Evolutionary conservation across 2,888 invertebrate genomes (phyloP).

Genomic region (Drosophila paracracens): DNA sequence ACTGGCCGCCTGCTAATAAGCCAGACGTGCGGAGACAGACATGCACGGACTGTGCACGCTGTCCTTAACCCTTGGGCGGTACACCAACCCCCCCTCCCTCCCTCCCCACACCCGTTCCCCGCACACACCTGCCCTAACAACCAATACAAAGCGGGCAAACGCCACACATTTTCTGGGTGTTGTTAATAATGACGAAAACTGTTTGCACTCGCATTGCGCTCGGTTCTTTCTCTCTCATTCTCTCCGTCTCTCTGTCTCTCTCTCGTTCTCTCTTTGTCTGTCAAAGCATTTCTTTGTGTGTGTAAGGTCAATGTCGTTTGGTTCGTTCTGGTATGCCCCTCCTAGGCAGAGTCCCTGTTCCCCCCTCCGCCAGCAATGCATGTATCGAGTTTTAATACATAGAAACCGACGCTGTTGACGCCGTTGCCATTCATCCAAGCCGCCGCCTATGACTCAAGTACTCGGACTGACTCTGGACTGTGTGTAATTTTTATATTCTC

Average conservation of each 20-base stretch:
- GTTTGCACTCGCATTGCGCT: constrained; percentile 52
- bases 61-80: constrained; percentile 43
- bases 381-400: constrained; percentile 64
- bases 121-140: constrained; percentile 44
- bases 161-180: constrained; percentile 57
- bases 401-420: constrained; percentile 41
- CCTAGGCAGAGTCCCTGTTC: neutral
- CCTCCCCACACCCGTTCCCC: neutral
- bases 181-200: constrained; percentile 60
- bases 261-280: constrained; percentile 30
- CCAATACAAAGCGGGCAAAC: constrained; percentile 48
- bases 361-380: constrained; percentile 49
- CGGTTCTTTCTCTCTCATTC: constrained; percentile 34
- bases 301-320: constrained; percentile 84
- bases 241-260: constrained; percentile 16
- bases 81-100: neutral
- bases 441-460: constrained; percentile 74
- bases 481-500: constrained; percentile 14
- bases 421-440: constrained; percentile 66
- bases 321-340: constrained; percentile 38
- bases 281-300: constrained; percentile 19
- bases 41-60: constrained; percentile 15
- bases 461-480: constrained; percentile 17
- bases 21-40: constrained; percentile 40
- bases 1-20: constrained; percentile 51